These are phyloP conservation scores for Thunnus thynnus DNA, from an alignment of 2,113 vertebrate genomes.

Conservation along the genomic window DNA sequence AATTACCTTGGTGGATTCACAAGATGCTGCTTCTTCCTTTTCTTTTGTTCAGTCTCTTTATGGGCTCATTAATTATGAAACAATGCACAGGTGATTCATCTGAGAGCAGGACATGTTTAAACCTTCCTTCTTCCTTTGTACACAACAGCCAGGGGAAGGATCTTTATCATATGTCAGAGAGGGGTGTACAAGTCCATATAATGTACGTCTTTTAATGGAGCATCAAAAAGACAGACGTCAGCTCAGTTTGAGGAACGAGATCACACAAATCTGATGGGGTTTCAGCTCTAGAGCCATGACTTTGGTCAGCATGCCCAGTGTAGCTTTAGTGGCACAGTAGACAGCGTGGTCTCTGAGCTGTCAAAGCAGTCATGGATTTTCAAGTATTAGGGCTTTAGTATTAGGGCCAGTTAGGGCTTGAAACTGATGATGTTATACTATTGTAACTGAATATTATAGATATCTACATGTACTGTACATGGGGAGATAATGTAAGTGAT, in stretches of 20 bases:
- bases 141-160: conserved; percentile 28
- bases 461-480: neutral
- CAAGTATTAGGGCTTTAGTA: neutral
- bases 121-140: conserved; percentile 57
- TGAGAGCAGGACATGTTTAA: conserved; percentile 72
- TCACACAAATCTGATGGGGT: no score
- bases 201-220: conserved; percentile 45
- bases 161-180: conserved; percentile 68
- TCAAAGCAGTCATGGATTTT: neutral
- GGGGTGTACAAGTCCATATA: conserved; percentile 16
- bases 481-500: no score
- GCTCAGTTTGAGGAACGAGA: neutral
- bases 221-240: conserved; percentile 5
- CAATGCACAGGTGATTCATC: conserved; percentile 82
- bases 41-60: conserved; percentile 79
- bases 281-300: no score
- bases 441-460: neutral
- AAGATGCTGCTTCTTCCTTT: conserved; percentile 74
- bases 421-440: neutral
- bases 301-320: no score
- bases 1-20: conserved; percentile 83
- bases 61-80: conserved; percentile 86
- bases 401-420: conserved; percentile 4
- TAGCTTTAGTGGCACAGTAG: no score
- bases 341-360: neutral